Base-by-base conservation (phyloP, 2,797 vertebrate genomes). In the Syndactyla subalaris region DNA sequence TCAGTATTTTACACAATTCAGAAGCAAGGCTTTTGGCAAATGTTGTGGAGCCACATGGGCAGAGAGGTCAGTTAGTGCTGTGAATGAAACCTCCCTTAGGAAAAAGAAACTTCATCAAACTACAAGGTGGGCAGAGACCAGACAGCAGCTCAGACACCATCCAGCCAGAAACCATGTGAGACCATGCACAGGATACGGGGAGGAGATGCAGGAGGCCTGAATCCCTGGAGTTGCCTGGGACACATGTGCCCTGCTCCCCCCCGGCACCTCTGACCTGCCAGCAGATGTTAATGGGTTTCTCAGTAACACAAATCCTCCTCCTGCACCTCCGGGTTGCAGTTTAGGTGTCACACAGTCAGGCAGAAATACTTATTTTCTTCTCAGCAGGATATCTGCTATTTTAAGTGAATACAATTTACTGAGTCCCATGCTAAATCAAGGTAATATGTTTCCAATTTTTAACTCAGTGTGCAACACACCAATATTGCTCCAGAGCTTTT, bases 401-500 rank as follows among this genome's bases (percentile, higher is more conserved):
- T 92, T 94, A 94, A 91, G 86, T 62, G 87, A 94, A 93, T 49
- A 92, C 91, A 95, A 94, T 96, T 95, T 96, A 86, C 76, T 91
- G 23, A 3, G 88, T 93, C 94, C 85, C 95, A 71, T 76, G 95
- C 74, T 96, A 94, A 94, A 96, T 93, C 92, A 88, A 68, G 20
- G 80, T 90, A 92, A 92, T 96, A 91, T 1, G 39, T 88, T 96
- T 93, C 90, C 91, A 96, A 96, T 96, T 95, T 94, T 89, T 92
- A 96, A 93, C 91, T 87, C 95, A 90, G 94, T 74, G 7, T 88
- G 94, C 41, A 61, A 77, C 10, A 2, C 52, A 80, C 70, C 66
- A 71, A 51, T 89, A 85, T 81, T 91, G 59, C 77, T 90, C 49
- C 80, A 89, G 76, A 94, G 89, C 85, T 94, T 88, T 86, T 84